These are phyloP conservation scores for Gallinago solitaria DNA, from an alignment of 2,797 vertebrate species.

Conservation along the genomic window DNA sequence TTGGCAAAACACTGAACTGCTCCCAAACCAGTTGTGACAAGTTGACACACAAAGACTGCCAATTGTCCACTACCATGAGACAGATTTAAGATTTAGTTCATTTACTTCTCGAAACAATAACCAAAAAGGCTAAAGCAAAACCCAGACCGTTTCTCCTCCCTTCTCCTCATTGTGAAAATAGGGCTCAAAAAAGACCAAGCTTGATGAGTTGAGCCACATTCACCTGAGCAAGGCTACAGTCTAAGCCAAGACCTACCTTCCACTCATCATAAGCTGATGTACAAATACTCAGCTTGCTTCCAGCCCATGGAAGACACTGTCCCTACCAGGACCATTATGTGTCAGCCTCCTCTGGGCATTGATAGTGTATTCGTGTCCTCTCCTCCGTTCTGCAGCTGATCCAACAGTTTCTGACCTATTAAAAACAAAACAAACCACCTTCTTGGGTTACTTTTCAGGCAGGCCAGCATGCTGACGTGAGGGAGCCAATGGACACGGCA, in stretches of 20 bases:
- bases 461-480: rapidly evolving
- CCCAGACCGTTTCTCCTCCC: background rate
- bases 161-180: background rate
- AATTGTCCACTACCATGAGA: too few relatives aligned
- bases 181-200: background rate
- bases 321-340: background rate
- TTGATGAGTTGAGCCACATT: rapidly evolving
- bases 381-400: background rate
- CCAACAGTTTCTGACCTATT: background rate
- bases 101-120: background rate
- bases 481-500: rapidly evolving
- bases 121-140: background rate
- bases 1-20: background rate
- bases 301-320: rapidly evolving
- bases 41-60: background rate
- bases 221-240: too few relatives aligned
- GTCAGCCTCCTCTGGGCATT: background rate
- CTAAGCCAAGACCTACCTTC: background rate
- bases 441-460: background rate
- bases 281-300: background rate
- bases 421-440: too few relatives aligned
- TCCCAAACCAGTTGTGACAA: background rate
- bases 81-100: background rate
- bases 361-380: rapidly evolving
- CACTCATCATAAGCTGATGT: rapidly evolving